Conservation (phyloP, 2,888 invertebrate genomes). For the Oscheius sp. region DNA sequence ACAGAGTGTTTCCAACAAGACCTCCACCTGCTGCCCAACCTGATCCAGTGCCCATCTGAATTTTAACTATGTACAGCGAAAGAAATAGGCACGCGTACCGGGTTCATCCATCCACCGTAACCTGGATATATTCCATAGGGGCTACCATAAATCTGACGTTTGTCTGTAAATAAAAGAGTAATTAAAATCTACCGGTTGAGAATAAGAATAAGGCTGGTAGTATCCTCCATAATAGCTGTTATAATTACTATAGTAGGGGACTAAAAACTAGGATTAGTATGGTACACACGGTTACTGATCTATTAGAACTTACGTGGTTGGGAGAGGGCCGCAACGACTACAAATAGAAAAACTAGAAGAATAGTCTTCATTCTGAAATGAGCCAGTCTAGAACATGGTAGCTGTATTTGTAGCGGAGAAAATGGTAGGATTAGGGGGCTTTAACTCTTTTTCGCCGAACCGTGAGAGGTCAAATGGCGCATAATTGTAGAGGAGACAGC, state of each 20-base stretch:
- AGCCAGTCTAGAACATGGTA: background rate
- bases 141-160: conserved; percentile 9
- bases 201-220: conserved; percentile 1
- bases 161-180: conserved; percentile 3
- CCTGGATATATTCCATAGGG: conserved; percentile 21
- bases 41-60: conserved; percentile 23
- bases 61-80: background rate
- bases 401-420: conserved; percentile 6
- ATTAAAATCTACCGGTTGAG: conserved; percentile 11
- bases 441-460: background rate
- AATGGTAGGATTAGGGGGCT: background rate
- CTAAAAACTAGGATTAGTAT: conserved; percentile 19
- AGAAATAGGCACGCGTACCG: background rate
- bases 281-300: background rate
- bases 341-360: background rate
- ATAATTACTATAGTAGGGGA: conserved; percentile 6
- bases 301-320: background rate
- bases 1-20: conserved; percentile 31
- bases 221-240: conserved; percentile 9
- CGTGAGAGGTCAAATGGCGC: conserved; percentile 1
- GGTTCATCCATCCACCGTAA: conserved; percentile 29
- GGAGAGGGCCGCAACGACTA: background rate
- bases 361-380: conserved; percentile 12
- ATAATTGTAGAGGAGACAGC: background rate
- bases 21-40: conserved; percentile 38